phyloP scores from a whole-genome alignment of 2,113 vertebrate species.

The Apaloderma vittatum region DNA sequence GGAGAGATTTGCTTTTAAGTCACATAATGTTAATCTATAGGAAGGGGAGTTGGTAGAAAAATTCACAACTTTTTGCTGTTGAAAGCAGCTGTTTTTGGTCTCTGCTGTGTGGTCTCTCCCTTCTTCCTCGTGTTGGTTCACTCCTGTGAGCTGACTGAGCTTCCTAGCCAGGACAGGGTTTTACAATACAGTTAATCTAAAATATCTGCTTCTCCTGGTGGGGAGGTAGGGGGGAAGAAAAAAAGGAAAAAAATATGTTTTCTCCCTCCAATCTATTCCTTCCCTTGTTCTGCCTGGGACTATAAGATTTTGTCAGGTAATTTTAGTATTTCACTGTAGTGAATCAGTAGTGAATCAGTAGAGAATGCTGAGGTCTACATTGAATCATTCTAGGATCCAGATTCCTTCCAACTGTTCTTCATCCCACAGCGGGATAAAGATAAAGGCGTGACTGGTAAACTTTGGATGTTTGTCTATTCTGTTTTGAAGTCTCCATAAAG shows the following conservation, averaged over 20 bases:
- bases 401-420: not conserved
- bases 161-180: not conserved
- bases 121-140: not conserved
- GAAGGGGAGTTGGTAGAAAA: not conserved
- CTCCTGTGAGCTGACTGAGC: not conserved
- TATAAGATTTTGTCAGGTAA: not conserved
- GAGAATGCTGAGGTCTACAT: not conserved
- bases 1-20: not conserved
- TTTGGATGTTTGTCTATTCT: not conserved
- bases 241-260: not conserved
- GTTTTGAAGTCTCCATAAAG: not conserved
- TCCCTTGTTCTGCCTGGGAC: not conserved
- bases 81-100: not conserved
- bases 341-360: not conserved
- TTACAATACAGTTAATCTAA: not conserved
- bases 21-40: not conserved
- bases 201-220: not conserved
- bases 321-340: not conserved
- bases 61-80: not conserved
- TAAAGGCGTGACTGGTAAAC: not conserved
- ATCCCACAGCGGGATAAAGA: not conserved
- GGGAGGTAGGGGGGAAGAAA: not conserved
- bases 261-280: not conserved
- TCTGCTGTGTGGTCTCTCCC: not conserved
- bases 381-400: not conserved